Evolutionary conservation across 2,888 invertebrate genomes (phyloP).

Genomic region (Caenorhabditis sinica): DNA sequence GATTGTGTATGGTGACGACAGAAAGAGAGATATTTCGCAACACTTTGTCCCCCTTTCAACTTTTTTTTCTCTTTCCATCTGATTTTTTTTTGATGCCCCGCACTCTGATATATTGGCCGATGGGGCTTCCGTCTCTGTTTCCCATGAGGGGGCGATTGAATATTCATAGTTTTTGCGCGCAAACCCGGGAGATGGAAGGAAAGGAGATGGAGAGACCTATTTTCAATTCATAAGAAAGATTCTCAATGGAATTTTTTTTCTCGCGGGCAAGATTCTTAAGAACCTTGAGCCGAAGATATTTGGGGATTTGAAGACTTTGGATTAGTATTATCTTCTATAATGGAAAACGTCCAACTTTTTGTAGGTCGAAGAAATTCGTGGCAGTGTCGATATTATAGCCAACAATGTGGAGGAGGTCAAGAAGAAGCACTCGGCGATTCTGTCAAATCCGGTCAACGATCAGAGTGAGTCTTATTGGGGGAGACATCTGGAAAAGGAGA

Average conservation of each 20-base stretch:
- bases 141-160: conserved; percentile 54
- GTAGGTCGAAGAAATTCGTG: conserved; percentile 98
- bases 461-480: conserved; percentile 79
- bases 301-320: neutral
- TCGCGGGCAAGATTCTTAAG: neutral
- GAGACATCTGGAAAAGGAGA: neutral
- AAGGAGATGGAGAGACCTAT: neutral
- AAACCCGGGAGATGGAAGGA: neutral
- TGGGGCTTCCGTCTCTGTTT: conserved; percentile 13
- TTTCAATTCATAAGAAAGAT: conserved; percentile 47
- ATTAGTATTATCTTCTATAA: too few species aligned
- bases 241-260: conserved; percentile 11
- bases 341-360: conserved; percentile 70
- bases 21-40: conserved; percentile 23
- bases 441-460: conserved; percentile 87
- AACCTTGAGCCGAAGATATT: neutral
- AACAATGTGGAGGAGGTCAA: conserved; percentile 99
- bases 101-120: neutral
- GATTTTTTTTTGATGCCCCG: neutral
- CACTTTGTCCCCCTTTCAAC: too few species aligned
- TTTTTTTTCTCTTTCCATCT: conserved; percentile 9
- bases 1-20: conserved; percentile 6
- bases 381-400: conserved; percentile 99
- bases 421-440: conserved; percentile 99
- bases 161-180: conserved; percentile 38